Evolutionary conservation across 2,113 vertebrate species (phyloP), one percentile per base, ranked within the genome.

Genomic region (Grammomys surdaster): DNA sequence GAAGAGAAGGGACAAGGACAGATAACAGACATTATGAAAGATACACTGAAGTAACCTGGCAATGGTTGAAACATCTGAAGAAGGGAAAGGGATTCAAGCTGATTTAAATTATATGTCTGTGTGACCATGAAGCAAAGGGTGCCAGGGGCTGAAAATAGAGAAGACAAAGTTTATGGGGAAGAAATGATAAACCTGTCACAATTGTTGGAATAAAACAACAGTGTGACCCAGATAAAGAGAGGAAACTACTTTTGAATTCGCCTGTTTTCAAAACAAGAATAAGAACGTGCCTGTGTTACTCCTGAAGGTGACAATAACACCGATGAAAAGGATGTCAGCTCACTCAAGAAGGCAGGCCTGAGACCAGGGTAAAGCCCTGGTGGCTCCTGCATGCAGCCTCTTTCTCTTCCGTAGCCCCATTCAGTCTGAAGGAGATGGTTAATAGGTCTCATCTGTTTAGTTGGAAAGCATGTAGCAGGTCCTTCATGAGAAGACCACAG

Each of bases 381-480:
- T 46, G 14, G 22, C 73, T n/a, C 56, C 19, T 92, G 70, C 43
- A 85, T 51, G 26, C 26, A 76, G 70, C 72, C 31, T 48, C 43
- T 75, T 92, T 95, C 93, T 90, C 95, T 80, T 82, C 51, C 73
- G 36, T 4, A 73, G 33, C 28, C 89, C 89, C 67, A 94, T 93
- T 90, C 92, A 58, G 94, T 87, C 94, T 90, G 93, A 93, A 94
- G 63, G 75, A 93, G 89, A 92, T 73, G 89, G 93, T 63, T 96
- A 97, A 97, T 88, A 97, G 94, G 94, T 94, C 95, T 98, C 97
- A 98, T 97, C 96, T 98, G 87, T 98, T 97, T 96, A 94, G 91
- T 9, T 90, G 80, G 95, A 96, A 98, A 95, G 91, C 31, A 0
- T 95, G 40, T 91, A 98, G 94, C 93, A 96, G 89, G 93, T 96